Evolutionary conservation across 2,888 invertebrate genomes (phyloP), one percentile per base, ranked within the genome.

Genomic region (Callyntrura sp.): DNA sequence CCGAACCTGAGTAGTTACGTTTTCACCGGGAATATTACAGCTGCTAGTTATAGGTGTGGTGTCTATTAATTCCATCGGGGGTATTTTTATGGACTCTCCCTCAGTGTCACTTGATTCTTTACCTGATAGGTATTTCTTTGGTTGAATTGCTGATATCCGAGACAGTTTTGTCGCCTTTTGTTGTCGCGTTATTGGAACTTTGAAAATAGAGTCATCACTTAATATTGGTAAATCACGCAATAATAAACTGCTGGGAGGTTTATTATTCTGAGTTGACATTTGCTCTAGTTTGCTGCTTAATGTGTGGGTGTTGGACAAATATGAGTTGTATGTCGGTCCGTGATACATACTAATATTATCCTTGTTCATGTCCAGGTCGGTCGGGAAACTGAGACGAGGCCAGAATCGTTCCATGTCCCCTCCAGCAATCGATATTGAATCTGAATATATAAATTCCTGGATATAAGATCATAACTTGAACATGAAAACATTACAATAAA

Each of bases 41-140:
- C 87, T 92, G 45, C 78, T 91, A 9, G 88, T 90, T 25, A 93
- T 93, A 20, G 93, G 93, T 9, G 92, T 91, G 48, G 93, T 92
- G 76, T 93, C 93, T 60, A 93, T 87, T 8, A 93, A 84, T 12
- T 93, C 92, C 93, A 93, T 93, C 6, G 93, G 92, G 51, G 93
- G 93, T 65, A 93, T 93, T 43, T 90, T 89, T n/a, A 93, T 91
- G 6, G 90, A 88, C 28, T 93, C 93, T 11, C 88, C 90, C 51
- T 93, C 93, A 14, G 93, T 91, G 82, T 93, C 93, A 92, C 93
- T 93, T 9, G 90, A 85, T 28, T 93, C 91, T 48, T 82, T 89
- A 11, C 90, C 90, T n/a, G 90, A 85, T 5, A 60, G n/a, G 14
- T 87, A 89, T 57, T 76, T 88, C 65, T 73, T 85, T 4, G 82